Conservation (phyloP, 2,888 invertebrate species). For the Epistrophe grossulariae region DNA sequence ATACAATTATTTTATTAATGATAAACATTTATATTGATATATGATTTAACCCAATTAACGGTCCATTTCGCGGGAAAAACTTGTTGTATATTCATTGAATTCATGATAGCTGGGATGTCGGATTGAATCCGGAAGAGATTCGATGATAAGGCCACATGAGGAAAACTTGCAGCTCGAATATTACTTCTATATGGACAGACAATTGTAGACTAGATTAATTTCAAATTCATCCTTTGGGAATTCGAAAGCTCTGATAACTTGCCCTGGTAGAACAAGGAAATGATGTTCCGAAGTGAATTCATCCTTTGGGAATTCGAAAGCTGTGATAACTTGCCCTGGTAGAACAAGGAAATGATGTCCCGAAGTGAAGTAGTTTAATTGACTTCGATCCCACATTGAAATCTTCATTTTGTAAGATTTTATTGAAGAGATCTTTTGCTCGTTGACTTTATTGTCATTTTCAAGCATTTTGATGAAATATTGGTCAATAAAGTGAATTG, state of each 20-base stretch:
- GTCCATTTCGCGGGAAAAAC: constrained; percentile 87
- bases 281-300: constrained; percentile 90
- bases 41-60: constrained; percentile 81
- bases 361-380: constrained; percentile 87
- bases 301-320: no score
- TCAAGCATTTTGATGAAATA: constrained; percentile 92
- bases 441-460: constrained; percentile 91
- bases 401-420: constrained; percentile 92
- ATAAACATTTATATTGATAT: not conserved
- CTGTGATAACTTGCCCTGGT: constrained; percentile 92
- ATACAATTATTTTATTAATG: constrained; percentile 22
- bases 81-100: constrained; percentile 85
- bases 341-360: constrained; percentile 94
- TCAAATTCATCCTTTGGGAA: constrained; percentile 93
- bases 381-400: constrained; percentile 93
- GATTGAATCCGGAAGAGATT: constrained; percentile 86
- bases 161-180: constrained; percentile 85
- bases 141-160: constrained; percentile 86
- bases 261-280: constrained; percentile 93
- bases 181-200: not conserved
- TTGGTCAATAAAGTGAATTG: constrained; percentile 90
- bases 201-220: constrained; percentile 91
- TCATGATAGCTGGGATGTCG: constrained; percentile 87
- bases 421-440: constrained; percentile 91
- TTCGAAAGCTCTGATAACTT: constrained; percentile 91